Conservation (phyloP, 2,888 invertebrate genomes). For the Dynastes hyllus region DNA sequence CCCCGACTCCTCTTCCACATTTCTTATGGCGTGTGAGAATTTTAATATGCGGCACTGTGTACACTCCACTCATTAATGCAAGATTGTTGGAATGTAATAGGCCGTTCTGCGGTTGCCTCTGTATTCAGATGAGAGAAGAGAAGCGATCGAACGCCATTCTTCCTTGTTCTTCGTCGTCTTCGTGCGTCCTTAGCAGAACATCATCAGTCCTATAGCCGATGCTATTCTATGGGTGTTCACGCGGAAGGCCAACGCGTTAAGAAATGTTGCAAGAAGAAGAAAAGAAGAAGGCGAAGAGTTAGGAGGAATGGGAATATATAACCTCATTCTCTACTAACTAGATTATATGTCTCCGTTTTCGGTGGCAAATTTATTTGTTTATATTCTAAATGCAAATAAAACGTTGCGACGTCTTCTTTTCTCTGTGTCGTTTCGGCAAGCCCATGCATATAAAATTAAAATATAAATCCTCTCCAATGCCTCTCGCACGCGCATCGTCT, state of each 20-base stretch:
- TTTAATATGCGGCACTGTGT: slow-evolving; percentile 69
- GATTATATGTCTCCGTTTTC: slow-evolving; percentile 44
- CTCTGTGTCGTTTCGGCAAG: slow-evolving; percentile 9
- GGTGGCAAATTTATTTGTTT: slow-evolving; percentile 42
- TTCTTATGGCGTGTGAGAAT: slow-evolving; percentile 69
- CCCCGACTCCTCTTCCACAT: slow-evolving; percentile 63
- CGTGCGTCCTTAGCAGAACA: neutral
- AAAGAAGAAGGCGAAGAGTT: slow-evolving; percentile 9
- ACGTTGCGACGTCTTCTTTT: slow-evolving; percentile 23
- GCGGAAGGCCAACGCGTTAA: slow-evolving; percentile 5
- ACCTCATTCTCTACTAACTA: slow-evolving; percentile 19
- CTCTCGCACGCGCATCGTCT: neutral
- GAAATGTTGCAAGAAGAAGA: neutral
- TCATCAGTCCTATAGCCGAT: neutral
- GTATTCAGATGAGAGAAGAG: slow-evolving; percentile 43
- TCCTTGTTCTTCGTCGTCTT: slow-evolving; percentile 26
- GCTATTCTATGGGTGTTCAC: slow-evolving; percentile 15
- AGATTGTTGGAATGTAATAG: slow-evolving; percentile 66
- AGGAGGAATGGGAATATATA: slow-evolving; percentile 19
- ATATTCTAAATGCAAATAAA: slow-evolving; percentile 41
- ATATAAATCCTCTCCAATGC: neutral
- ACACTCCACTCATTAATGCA: slow-evolving; percentile 69
- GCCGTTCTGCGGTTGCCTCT: slow-evolving; percentile 54
- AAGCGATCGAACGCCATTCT: slow-evolving; percentile 29
- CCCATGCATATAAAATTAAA: slow-evolving; percentile 25